phyloP scores from a whole-genome alignment of 2,113 vertebrate species.

The Haliaeetus leucogaster region DNA sequence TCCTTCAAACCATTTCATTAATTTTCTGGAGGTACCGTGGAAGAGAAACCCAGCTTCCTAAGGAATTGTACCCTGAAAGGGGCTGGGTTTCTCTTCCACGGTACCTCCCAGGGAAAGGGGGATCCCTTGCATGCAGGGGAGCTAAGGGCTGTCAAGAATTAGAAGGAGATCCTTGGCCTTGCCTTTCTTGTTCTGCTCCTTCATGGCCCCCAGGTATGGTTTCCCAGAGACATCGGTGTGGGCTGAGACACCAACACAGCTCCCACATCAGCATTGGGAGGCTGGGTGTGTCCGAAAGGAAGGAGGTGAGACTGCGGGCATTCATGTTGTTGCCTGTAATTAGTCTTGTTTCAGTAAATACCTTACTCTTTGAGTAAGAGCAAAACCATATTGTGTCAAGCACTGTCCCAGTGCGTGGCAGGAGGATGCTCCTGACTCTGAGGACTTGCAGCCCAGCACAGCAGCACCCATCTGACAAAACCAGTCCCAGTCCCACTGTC shows the following conservation, averaged over 20 bases:
- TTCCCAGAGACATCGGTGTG: background rate
- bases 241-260: background rate
- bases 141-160: background rate
- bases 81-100: background rate
- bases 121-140: background rate
- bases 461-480: background rate
- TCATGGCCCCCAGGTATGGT: accelerated
- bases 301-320: background rate
- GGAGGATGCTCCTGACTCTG: background rate
- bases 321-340: background rate
- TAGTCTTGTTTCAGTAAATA: background rate
- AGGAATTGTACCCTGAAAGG: background rate
- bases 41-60: background rate
- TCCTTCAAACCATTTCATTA: background rate
- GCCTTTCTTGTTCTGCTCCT: background rate
- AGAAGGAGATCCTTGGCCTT: background rate
- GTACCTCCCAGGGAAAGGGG: background rate
- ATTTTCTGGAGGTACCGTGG: background rate
- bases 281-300: background rate
- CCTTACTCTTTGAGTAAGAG: background rate
- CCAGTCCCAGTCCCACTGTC: background rate
- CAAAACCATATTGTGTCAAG: background rate
- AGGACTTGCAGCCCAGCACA: background rate
- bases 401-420: background rate
- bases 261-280: background rate